Evolutionary conservation across 2,888 invertebrate genomes (phyloP).

Genomic region (Horisme vitalbata): DNA sequence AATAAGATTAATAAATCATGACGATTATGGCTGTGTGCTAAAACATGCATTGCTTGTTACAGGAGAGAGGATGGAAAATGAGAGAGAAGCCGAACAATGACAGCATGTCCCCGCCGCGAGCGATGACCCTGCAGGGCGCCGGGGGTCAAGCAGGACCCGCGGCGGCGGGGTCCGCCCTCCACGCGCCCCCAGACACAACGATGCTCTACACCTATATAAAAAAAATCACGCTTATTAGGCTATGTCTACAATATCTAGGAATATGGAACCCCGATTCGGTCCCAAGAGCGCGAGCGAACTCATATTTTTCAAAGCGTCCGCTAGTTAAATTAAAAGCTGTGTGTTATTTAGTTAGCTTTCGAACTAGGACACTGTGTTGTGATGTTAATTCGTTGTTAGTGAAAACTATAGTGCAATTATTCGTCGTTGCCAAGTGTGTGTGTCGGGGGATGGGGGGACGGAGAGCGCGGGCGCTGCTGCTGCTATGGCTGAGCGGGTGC

Average conservation of each 20-base stretch:
- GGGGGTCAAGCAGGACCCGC: constrained; percentile 58
- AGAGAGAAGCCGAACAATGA: constrained; percentile 70
- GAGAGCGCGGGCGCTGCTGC: constrained; percentile 51
- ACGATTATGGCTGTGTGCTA: constrained; percentile 17
- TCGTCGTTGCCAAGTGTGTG: constrained; percentile 74
- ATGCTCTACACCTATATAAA: constrained; percentile 62
- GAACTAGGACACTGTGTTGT: constrained; percentile 74
- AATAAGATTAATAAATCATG: constrained; percentile 13
- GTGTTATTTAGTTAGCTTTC: constrained; percentile 59
- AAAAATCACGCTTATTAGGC: constrained; percentile 76
- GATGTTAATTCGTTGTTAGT: constrained; percentile 72
- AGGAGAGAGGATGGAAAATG: constrained; percentile 79
- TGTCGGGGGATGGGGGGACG: constrained; percentile 44
- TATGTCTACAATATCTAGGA: constrained; percentile 72
- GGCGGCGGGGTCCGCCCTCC: constrained; percentile 57
- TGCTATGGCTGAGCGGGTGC: constrained; percentile 62
- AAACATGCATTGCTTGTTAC: constrained; percentile 55
- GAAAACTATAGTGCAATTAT: constrained; percentile 77
- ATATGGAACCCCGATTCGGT: constrained; percentile 57
- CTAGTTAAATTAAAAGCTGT: constrained; percentile 78
- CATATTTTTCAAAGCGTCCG: constrained; percentile 78
- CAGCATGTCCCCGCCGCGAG: constrained; percentile 77
- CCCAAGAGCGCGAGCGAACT: constrained; percentile 64
- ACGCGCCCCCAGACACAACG: constrained; percentile 51
- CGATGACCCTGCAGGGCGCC: constrained; percentile 69